Conservation (phyloP, 2,113 vertebrate species). For the Nesoenas mayeri region DNA sequence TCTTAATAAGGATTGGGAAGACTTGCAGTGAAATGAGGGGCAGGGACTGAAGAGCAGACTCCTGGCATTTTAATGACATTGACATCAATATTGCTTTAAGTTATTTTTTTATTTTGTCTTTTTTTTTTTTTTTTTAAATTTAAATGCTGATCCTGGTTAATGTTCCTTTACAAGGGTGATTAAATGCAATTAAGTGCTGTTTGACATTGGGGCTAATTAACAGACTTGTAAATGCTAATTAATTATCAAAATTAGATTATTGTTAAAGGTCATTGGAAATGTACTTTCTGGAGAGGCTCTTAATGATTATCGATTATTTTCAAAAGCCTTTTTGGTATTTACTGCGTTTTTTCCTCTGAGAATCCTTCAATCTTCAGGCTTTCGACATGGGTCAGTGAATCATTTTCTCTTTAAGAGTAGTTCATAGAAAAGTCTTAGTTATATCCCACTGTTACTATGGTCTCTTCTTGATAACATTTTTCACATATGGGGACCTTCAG, state of each 20-base stretch:
- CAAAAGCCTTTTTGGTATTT: not conserved
- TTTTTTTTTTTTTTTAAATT: not conserved
- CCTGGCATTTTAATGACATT: not conserved
- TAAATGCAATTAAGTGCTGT: not conserved
- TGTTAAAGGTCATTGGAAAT: not conserved
- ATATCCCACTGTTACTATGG: conserved; percentile 33
- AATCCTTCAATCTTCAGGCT: not conserved
- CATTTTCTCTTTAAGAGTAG: not conserved
- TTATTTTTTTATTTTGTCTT: not conserved
- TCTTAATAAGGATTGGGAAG: not conserved
- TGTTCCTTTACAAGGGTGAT: not conserved
- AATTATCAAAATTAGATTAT: conserved; percentile 12
- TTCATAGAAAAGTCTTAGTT: not conserved
- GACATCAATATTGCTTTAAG: not conserved
- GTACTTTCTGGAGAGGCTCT: not conserved
- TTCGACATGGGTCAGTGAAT: not conserved
- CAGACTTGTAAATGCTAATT: not conserved
- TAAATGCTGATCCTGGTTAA: not conserved
- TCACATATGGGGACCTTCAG: conserved; percentile 30
- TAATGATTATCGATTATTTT: not conserved
- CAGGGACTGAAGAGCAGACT: not conserved
- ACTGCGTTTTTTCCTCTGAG: not conserved
- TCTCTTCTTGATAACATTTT: not conserved
- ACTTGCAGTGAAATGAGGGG: not conserved
- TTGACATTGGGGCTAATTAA: conserved; percentile 17